Base-by-base conservation (phyloP, 2,888 invertebrate species). In the Notocelia uddmanniana region DNA sequence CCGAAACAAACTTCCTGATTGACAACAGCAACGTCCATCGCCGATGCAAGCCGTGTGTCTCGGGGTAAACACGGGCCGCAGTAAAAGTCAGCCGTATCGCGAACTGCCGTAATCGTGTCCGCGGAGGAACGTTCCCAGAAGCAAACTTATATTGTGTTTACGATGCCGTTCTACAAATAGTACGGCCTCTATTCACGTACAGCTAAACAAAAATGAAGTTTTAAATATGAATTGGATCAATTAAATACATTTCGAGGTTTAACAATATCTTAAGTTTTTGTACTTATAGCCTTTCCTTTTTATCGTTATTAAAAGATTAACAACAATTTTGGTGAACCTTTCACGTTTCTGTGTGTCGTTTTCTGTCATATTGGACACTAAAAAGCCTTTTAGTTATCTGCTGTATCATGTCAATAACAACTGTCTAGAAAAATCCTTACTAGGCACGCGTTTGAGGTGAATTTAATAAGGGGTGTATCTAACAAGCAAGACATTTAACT, bases 21-120 rank as follows among this genome's bases (percentile, higher is more conserved):
- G 19, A 45, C 26, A 13, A 11, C 13, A 13, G 26, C 15, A 52
- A 15, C 50, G 9, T 11, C n/a, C 37, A 13, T 19, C 21, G 34
- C 18, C 1, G 15, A 41, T 37, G 10, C 23, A 48, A 48, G 13
- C 71, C 60, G 68, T 68, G 60, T 68, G 74, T 71, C 54, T 23
- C 63, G n/a, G 26, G 50, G 63, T 69, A 69, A 74, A 72, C 58
- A 69, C 66, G 34, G 41, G 66, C 19, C n/a, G 19, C 69, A 68
- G 50, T 74, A 69, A 74, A 74, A 74, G 67, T 62, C 66, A 26
- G 59, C 21, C 60, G 18, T 21, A 57, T 57, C 34, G 41, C 54
- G 13, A 13, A 41, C 41, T 59, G 64, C 72, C n/a, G 64, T 66
- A 69, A 69, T 72, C 19, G 34, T 66, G 34, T 41, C 50, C 59